A percentile compares a stretch with the other conserved stretches of the same genome.
phyloP scores from a whole-genome alignment of 2,797 vertebrate genomes.

The Pangasius krempfi region DNA sequence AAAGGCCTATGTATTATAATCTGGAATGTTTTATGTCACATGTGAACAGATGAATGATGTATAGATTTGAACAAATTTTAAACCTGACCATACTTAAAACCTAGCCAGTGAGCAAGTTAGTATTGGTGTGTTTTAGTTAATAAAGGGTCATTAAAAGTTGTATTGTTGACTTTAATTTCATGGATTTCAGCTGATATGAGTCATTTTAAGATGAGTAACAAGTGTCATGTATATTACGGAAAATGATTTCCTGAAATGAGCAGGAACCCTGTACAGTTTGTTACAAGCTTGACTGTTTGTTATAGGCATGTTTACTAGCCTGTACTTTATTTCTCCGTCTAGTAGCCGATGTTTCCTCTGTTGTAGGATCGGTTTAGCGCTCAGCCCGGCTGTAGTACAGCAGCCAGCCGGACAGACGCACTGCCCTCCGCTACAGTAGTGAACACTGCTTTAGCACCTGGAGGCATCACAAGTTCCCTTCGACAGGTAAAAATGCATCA shows the following conservation, averaged over 20 bases:
- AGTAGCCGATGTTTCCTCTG: not conserved
- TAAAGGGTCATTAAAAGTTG: not conserved
- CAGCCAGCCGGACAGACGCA: conserved; percentile 66
- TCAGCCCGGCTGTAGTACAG: conserved; percentile 62
- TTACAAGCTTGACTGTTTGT: too few species aligned
- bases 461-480: conserved; percentile 67
- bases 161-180: not conserved
- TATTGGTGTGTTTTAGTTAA: not conserved
- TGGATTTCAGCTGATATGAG: not conserved
- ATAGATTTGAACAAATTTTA: not conserved
- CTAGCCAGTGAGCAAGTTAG: not conserved
- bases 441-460: conserved; percentile 69
- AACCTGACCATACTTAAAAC: not conserved
- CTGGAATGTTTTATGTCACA: not conserved
- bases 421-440: conserved; percentile 67
- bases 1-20: not conserved
- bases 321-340: not conserved
- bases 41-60: not conserved
- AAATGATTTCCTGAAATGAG: not conserved
- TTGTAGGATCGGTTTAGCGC: conserved; percentile 42
- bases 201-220: not conserved
- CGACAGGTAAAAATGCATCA: conserved; percentile 73
- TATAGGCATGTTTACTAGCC: not conserved
- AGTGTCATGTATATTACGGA: not conserved
- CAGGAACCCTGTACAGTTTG: not conserved